Base-by-base conservation (phyloP, 2,113 vertebrate genomes). In the Saguinus midas region DNA sequence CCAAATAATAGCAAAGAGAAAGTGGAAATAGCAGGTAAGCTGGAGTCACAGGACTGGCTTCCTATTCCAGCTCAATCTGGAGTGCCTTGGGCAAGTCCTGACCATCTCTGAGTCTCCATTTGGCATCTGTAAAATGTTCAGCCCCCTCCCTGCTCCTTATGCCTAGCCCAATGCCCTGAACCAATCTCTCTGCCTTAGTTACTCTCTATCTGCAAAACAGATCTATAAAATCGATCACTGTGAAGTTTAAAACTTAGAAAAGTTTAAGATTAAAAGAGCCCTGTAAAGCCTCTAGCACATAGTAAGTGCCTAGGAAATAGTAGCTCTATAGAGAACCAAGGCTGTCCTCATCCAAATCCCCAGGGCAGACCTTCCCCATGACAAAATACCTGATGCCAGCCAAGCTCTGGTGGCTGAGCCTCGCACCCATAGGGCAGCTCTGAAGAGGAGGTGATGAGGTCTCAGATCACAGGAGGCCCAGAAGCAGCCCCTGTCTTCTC, bases 321-420 rank as follows among this genome's bases (percentile, higher is more conserved):
- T 8, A 72, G n/a, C n/a, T 37, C 21, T 9, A 2, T 2, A 57
- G 73, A 90, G 32, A 25, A 66, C 4, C 27, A 25, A 68, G 16
- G 1, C 37, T 58, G 5, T 6, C 50, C 43, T 12, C 48, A 61
- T 29, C 57, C 72, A n/a, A 25, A n/a, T 5, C 23, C n/a, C 68
- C 50, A 40, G 5, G 32, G 8, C 1, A 0, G n/a, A 50, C 32
- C 8, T 2, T 85, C 43, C 70, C 55, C 18, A 17, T 1, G 29
- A 32, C 35, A 6, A 57, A 12, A 17, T 0, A 9, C 23, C 35
- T 0, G 14, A 58, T 3, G 37, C 37, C 45, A n/a, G 5, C 37
- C 0, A 0, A 14, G 27, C 57, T 45, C 37, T 7, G 0, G 66
- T 3, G 61, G 12, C 21, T 1, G 0, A n/a, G 81, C 14, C 79